Base-by-base conservation (phyloP, 2,888 invertebrate species). In the Scaptomyza parva region DNA sequence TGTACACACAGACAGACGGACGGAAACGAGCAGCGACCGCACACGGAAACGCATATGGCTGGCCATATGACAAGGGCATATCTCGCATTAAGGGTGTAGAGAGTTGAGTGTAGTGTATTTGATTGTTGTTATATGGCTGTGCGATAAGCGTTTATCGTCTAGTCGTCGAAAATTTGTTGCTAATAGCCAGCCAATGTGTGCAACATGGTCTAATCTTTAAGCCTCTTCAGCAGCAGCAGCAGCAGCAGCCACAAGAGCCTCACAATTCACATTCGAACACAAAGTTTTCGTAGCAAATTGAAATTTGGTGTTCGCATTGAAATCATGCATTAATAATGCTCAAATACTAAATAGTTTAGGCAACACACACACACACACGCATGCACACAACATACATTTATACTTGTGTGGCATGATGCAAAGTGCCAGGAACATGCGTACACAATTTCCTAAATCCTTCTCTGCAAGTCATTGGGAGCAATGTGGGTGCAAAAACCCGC, bases 361-460 rank as follows among this genome's bases (percentile, higher is more conserved):
- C 26, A 59, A 45, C 70, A 57, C 54, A 62, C 43, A 52, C 57
- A 53, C 24, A 33, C 65, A 60, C 54, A 62, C 43, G 48, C 57
- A 53, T 20, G 28, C 65, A 60, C 8, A 35, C 45, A 55, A 22
- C 6, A 24, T 24, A 24, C 11, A 28, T 41, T 17, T 24, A 48
- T 22, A 57, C 18, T 51, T 33, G 64, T 40, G 18, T 8, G 43
- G 50, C 61, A 61, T 67, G 45, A 63, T 61, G 58, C 66, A 69
- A 71, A 76, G 67, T 79, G 84, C 82, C 83, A 77, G 55, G 53
- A 85, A 87, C 87, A 85, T 84, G 87, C 76, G 86, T 85, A 87
- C 62, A 87, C 85, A 86, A 81, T 81, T 82, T 82, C 86, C 81
- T 71, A 55, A 71, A 69, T 60, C 65, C 58, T 62, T 65, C 60